Evolutionary conservation across 2,797 vertebrate species (phyloP), one percentile per base, ranked within the genome.

Genomic region (Sphenodon punctatus): DNA sequence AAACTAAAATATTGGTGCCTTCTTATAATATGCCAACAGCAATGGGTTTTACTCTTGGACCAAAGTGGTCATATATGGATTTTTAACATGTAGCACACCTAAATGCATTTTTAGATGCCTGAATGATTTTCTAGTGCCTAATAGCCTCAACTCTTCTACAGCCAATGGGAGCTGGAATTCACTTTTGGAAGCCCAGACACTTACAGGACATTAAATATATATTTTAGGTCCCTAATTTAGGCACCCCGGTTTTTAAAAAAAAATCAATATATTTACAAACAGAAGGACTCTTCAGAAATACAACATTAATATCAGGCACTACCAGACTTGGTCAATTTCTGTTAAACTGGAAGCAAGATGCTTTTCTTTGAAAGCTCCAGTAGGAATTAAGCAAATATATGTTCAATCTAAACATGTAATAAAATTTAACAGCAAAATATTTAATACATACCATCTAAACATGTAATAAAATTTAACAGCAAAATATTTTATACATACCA

Each of bases 401-500:
- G 23, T 61, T 38, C 0, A 1, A 51, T 60, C 32, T 58, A 67
- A 34, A 45, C 48, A 64, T 61, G 36, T 0, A 1, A 46, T n/a
- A 70, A 55, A 17, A 70, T 16, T 48, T 25, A 27, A 49, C 51
- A 51, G 45, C 14, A 84, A 60, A 11, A 56, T 1, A 23, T 55
- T 5, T 78, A 91, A 38, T 10, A 75, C 10, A 23, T 61, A 38
- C 0, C 1, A 51, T 60, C 32, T 58, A 67, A 34, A 45, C 48
- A 64, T 61, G 36, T 0, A 1, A 46, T n/a, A 70, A 55, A 17
- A 70, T 16, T 48, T 25, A 27, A 49, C 51, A 51, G 45, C 14
- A 84, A 60, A 11, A 56, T 1, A 23, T 55, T 5, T 78, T 91
- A 94, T 72, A 86, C 97, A 60, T 95, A 98, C 99, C 99, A 82